A percentile compares a stretch with the other conserved stretches of the same genome.
Evolutionary conservation across 2,888 invertebrate species (phyloP).

Genomic region (Epistrophella euchroma): DNA sequence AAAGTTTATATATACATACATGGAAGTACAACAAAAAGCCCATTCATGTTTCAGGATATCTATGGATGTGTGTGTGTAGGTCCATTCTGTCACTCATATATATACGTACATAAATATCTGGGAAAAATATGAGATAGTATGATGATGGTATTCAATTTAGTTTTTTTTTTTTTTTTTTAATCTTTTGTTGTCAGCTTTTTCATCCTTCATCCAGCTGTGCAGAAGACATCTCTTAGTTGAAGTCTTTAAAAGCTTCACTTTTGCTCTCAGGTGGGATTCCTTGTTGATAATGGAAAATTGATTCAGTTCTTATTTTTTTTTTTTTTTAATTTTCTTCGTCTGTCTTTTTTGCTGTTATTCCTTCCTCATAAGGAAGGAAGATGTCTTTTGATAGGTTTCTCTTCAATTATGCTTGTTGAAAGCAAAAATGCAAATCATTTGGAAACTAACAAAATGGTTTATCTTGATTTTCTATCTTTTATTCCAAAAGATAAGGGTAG

Average conservation of each 20-base stretch:
- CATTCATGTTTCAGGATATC: constrained; percentile 37
- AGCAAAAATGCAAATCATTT: constrained; percentile 66
- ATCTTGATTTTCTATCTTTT: constrained; percentile 1
- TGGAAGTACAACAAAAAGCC: constrained; percentile 33
- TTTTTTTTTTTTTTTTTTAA: background rate
- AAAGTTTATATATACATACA: background rate
- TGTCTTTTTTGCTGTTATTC: background rate
- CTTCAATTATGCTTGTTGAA: constrained; percentile 43
- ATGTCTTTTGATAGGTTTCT: constrained; percentile 40
- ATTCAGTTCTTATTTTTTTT: constrained; percentile 24
- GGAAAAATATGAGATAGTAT: constrained; percentile 28
- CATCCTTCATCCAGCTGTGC: constrained; percentile 39
- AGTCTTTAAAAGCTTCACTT: constrained; percentile 51
- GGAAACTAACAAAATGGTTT: constrained; percentile 23
- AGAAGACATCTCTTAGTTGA: constrained; percentile 22
- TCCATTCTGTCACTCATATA: constrained; percentile 48
- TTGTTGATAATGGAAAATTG: constrained; percentile 58
- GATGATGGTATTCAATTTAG: background rate
- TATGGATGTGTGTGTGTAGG: background rate
- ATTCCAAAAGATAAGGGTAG: background rate
- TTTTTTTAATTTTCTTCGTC: background rate
- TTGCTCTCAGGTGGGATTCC: constrained; percentile 46
- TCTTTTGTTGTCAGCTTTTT: constrained; percentile 3
- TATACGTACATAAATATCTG: background rate
- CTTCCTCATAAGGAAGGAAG: constrained; percentile 26